A percentile compares a stretch with the other conserved stretches of the same genome.
These are phyloP conservation scores for Nezara viridula DNA, from an alignment of 2,888 invertebrate species.

Conservation along the genomic window DNA sequence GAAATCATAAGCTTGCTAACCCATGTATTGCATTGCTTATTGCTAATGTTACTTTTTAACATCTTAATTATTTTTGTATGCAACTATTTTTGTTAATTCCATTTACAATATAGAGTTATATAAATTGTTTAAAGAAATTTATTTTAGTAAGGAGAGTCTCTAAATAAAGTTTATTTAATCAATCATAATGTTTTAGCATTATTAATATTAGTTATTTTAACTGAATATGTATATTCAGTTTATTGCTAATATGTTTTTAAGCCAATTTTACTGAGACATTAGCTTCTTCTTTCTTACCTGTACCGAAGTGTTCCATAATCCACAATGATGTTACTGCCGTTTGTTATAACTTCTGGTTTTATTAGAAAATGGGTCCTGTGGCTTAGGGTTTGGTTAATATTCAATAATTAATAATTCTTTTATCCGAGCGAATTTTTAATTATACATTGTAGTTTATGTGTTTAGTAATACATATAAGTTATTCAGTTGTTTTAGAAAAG, in stretches of 20 bases:
- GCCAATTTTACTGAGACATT: neutral
- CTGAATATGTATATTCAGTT: neutral
- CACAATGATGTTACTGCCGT: too few relatives aligned
- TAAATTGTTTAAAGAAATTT: neutral
- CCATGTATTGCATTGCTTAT: conserved; percentile 16
- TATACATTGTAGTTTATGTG: too few relatives aligned
- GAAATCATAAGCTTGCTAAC: neutral
- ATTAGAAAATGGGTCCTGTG: neutral
- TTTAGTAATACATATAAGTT: too few relatives aligned
- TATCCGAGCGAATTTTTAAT: too few relatives aligned
- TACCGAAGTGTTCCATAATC: too few relatives aligned
- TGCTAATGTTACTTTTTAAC: neutral
- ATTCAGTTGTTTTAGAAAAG: too few relatives aligned
- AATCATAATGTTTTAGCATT: too few relatives aligned
- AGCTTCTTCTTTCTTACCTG: too few relatives aligned
- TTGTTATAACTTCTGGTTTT: neutral
- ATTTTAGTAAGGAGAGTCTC: neutral
- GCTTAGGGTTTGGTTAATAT: too few relatives aligned
- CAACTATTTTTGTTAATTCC: neutral
- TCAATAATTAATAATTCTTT: too few relatives aligned
- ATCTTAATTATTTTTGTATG: neutral
- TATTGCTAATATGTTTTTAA: neutral
- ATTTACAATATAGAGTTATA: neutral
- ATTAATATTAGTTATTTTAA: too few relatives aligned
- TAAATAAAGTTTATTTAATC: neutral